Evolutionary conservation across 2,113 vertebrate genomes (phyloP), one percentile per base, ranked within the genome.

Genomic region (Choloepus hoffmanni): DNA sequence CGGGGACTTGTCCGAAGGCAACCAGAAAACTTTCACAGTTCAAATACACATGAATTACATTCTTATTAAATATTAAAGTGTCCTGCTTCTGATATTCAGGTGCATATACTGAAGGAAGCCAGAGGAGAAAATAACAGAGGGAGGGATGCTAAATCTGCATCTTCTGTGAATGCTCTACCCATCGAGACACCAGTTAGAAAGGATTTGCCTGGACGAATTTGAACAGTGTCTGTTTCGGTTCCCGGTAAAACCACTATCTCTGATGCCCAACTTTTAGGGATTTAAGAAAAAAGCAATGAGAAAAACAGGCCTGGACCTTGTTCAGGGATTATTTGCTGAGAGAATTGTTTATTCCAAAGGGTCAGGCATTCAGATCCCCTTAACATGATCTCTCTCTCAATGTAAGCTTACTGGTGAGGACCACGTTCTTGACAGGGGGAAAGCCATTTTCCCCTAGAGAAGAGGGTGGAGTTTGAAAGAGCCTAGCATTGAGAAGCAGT

Each of bases 21-120:
- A 63, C 48, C 21, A 19, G 65, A 65, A 95, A 0, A 33, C 30
- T 72, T 48, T 36, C 63, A 30, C 10, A 24, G 28, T 67, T 96
- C 55, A 70, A 60, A 95, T 53, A 67, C 2, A 78, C n/a, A 30
- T 5, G 16, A 90, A 15, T 43, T 84, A 43, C 60, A 28, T 68
- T 95, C 81, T 53, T 40, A 60, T 77, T 68, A 98, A 95, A 78
- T 50, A 73, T 13, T 40, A 40, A 81, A 90, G 62, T n/a, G 7
- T 23, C 63, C 68, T 84, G 79, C 60, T 83, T 55, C 70, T 45
- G 36, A 40, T 43, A 85, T 58, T 82, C 84, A 95, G n/a, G 3
- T 40, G 65, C 77, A 67, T 55, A 48, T 28, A 55, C 77, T 36
- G 85, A 63, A 95, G 95, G 2, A 96, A 96, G 79, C 28, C 63